Base-by-base conservation (phyloP, 2,888 invertebrate species). In the Ditula angustiorana region DNA sequence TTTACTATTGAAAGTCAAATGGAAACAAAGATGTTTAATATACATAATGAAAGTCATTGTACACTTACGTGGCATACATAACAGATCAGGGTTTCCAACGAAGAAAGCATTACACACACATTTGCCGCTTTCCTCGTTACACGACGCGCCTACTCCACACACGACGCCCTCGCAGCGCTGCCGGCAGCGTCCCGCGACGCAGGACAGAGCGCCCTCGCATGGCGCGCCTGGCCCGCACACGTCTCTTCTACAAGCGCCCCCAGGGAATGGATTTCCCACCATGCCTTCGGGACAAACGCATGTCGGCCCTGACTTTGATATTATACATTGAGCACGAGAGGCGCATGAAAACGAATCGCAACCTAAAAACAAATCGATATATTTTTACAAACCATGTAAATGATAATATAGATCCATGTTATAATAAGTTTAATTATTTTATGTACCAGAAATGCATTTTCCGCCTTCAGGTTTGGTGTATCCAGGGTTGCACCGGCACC, bases 181-280 rank as follows among this genome's bases (percentile, higher is more conserved):
- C 78, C 97, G 97, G 83, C 98, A 98, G 67, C 98, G 94, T 24
- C 98, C 98, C 19, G 96, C 95, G 68, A 98, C 96, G 81, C 98
- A 98, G 1, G 97, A 94, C 74, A 96, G 95, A 0, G 97, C 96
- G 53, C 95, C 95, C 28, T 94, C 95, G 74, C 98, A 98, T 0
- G 97, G 96, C 57, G 95, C 92, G 0, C 95, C 94, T 2, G 95
- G 93, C 0, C 97, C 97, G 83, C 98, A 98, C 58, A 97, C 93
- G 85, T 98, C 98, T 57, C 96, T 95, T 60, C 94, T 93, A 79
- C 98, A 98, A 60, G 94, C 94, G 37, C 98, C 98, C 24, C 98
- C 98, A 0, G 98, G 97, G 92, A 98, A 98, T 5, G 98, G 98
- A 88, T 98, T 98, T 19, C 98, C 98, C 62, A 95, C 94, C 83